A percentile compares a stretch with the other conserved stretches of the same genome.
phyloP scores from a whole-genome alignment of 2,888 invertebrate species.

The Melinaea menophilus region DNA sequence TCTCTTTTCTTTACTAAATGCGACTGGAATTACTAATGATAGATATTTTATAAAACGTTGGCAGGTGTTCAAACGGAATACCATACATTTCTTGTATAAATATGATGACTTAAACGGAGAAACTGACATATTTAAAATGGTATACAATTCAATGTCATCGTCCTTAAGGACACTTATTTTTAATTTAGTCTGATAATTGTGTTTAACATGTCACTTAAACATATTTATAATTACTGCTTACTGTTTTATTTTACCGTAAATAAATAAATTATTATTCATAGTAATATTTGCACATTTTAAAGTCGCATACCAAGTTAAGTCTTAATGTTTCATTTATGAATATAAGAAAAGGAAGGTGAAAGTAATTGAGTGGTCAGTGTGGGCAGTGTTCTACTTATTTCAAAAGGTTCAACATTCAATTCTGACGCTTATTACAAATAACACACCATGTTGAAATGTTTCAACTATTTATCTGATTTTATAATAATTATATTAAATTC shows the following conservation, averaged over 20 bases:
- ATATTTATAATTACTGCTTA: no score
- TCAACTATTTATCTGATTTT: no score
- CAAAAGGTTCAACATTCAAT: constrained; percentile 15
- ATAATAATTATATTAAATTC: no score
- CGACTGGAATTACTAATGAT: constrained; percentile 24
- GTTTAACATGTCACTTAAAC: no score
- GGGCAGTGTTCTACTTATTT: constrained; percentile 27
- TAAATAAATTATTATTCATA: not conserved
- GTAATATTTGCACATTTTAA: not conserved
- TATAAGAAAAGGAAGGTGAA: constrained; percentile 35
- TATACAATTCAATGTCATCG: no score
- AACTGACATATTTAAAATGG: not conserved
- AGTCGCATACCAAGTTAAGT: constrained; percentile 8
- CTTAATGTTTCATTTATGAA: constrained; percentile 19
- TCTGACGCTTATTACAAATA: constrained; percentile 20
- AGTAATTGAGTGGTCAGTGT: constrained; percentile 30
- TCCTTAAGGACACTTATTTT: no score
- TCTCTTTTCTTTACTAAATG: constrained; percentile 27
- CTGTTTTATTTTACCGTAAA: not conserved
- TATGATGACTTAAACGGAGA: constrained; percentile 1
- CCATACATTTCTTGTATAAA: constrained; percentile 1
- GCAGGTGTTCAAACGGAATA: not conserved
- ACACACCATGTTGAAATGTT: not conserved
- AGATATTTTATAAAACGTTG: constrained; percentile 13
- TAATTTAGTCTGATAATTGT: no score